Evolutionary conservation across 2,113 vertebrate genomes (phyloP).

Genomic region (Hippocampus guttulatus): DNA sequence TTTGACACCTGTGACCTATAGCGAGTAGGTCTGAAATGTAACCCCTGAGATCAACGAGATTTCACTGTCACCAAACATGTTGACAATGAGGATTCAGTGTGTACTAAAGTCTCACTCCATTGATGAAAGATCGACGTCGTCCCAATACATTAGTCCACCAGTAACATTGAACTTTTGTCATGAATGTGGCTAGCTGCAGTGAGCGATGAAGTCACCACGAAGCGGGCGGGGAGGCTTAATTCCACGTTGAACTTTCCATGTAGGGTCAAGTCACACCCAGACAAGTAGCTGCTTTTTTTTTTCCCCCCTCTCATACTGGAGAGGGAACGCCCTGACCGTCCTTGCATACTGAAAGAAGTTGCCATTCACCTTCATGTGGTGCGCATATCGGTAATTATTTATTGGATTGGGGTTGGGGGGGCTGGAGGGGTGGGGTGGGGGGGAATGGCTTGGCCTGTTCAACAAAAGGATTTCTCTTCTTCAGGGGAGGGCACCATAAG

Average conservation of each 20-base stretch:
- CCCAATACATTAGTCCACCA: background rate
- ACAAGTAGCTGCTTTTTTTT: slow-evolving; percentile 11
- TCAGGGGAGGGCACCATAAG: background rate
- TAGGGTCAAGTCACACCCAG: slow-evolving; percentile 57
- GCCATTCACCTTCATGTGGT: slow-evolving; percentile 24
- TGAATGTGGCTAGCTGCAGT: slow-evolving; percentile 26
- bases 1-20: too few species aligned
- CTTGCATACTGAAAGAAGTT: slow-evolving; percentile 48
- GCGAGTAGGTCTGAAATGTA: too few species aligned
- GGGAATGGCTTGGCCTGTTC: slow-evolving; percentile 6
- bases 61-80: too few species aligned
- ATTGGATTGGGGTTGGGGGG: slow-evolving; percentile 2
- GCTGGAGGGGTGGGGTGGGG: background rate
- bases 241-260: slow-evolving; percentile 61
- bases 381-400: slow-evolving; percentile 29
- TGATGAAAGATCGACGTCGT: background rate
- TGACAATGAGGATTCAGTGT: too few species aligned
- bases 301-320: slow-evolving; percentile 10
- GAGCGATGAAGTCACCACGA: slow-evolving; percentile 48
- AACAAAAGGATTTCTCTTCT: slow-evolving; percentile 7
- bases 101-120: background rate
- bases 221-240: slow-evolving; percentile 5
- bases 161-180: slow-evolving; percentile 27
- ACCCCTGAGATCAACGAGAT: too few species aligned
- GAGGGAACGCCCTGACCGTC: slow-evolving; percentile 56